A percentile compares a stretch with the other conserved stretches of the same genome.
Evolutionary conservation across 2,888 invertebrate species (phyloP).

Genomic region (Aspidiotus rigidus): DNA sequence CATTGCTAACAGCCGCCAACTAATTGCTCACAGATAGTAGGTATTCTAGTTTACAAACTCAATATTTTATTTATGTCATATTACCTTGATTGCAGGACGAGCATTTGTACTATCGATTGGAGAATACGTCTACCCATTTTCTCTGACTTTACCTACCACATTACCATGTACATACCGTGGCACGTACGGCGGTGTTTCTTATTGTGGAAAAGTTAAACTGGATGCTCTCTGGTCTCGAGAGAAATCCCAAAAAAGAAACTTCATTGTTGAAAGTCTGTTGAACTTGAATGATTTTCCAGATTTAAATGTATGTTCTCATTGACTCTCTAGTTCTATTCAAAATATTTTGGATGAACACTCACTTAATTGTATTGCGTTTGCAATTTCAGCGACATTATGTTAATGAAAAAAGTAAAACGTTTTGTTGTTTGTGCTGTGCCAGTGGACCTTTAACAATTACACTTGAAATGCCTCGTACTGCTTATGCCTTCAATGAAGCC

Average conservation of each 20-base stretch:
- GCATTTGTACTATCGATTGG: constrained; percentile 64
- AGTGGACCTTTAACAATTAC: constrained; percentile 62
- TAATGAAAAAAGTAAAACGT: constrained; percentile 21
- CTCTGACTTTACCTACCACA: constrained; percentile 59
- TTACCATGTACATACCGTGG: constrained; percentile 75
- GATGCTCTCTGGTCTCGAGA: constrained; percentile 78
- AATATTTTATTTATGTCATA: too few species aligned
- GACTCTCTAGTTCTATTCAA: background rate
- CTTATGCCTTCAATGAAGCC: constrained; percentile 66
- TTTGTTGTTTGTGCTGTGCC: constrained; percentile 53
- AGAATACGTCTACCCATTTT: constrained; percentile 65
- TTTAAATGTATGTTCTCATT: constrained; percentile 51
- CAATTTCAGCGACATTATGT: constrained; percentile 3
- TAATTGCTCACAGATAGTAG: too few species aligned
- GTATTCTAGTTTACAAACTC: too few species aligned
- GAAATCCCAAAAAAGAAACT: constrained; percentile 68
- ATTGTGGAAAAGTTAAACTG: constrained; percentile 65
- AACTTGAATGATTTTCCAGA: constrained; percentile 69
- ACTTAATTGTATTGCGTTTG: background rate
- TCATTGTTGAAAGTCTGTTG: constrained; percentile 69
- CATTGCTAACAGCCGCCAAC: too few species aligned
- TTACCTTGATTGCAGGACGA: constrained; percentile 41
- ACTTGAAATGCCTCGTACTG: constrained; percentile 59
- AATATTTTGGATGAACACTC: background rate
- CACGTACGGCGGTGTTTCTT: constrained; percentile 61